Percentiles rank a stretch among this genome's conserved stretches.
Evolutionary conservation across 2,888 invertebrate genomes (phyloP).

Genomic region (Sminthurinus aureus): DNA sequence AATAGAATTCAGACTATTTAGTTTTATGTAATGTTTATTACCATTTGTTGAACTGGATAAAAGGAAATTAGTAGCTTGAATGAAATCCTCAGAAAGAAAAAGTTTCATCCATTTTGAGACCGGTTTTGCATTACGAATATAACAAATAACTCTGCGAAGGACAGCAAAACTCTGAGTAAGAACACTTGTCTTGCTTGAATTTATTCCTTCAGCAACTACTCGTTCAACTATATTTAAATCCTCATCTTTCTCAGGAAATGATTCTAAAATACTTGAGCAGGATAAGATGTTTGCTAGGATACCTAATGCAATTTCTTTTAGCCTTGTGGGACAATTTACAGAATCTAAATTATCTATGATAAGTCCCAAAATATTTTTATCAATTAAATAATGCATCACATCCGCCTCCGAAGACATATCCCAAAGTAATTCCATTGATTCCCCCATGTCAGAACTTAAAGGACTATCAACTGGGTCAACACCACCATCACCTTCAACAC

Average conservation of each 20-base stretch:
- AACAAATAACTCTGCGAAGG: slow-evolving; percentile 75
- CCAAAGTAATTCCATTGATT: slow-evolving; percentile 80
- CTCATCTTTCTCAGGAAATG: slow-evolving; percentile 68
- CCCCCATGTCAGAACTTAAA: slow-evolving; percentile 68
- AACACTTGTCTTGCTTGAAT: slow-evolving; percentile 45
- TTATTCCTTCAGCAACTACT: slow-evolving; percentile 63
- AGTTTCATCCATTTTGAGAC: slow-evolving; percentile 64
- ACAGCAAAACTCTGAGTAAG: slow-evolving; percentile 68
- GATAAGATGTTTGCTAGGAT: slow-evolving; percentile 85
- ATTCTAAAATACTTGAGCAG: slow-evolving; percentile 69
- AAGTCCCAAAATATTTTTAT: slow-evolving; percentile 74
- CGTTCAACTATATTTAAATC: slow-evolving; percentile 69
- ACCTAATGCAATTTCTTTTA: slow-evolving; percentile 82
- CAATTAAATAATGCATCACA: slow-evolving; percentile 74
- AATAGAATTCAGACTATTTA: too few species aligned
- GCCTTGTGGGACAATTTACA: slow-evolving; percentile 69
- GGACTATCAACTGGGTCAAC: slow-evolving; percentile 39
- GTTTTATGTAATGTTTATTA: too few species aligned
- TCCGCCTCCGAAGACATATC: slow-evolving; percentile 84
- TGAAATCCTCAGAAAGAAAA: slow-evolving; percentile 60
- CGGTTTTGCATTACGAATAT: slow-evolving; percentile 72
- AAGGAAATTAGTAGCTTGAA: slow-evolving; percentile 72
- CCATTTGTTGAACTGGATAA: slow-evolving; percentile 76
- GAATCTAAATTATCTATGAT: slow-evolving; percentile 69
- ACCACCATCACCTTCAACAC: not conserved